Evolutionary conservation across 2,797 vertebrate genomes (phyloP).

Genomic region (Danio tinwini): DNA sequence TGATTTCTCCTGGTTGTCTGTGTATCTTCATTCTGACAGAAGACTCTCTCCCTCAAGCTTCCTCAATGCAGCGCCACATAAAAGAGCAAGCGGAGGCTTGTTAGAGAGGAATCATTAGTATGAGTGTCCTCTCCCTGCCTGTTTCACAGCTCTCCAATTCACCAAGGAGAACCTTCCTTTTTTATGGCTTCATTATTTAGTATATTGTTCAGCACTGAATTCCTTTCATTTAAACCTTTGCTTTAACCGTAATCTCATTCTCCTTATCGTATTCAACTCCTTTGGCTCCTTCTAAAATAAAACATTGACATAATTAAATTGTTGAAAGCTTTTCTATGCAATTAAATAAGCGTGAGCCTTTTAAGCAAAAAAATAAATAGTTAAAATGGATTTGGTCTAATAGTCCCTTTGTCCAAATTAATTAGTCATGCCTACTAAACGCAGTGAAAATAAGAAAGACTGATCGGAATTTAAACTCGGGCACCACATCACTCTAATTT

Average conservation of each 20-base stretch:
- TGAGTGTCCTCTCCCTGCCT: slow-evolving; percentile 20
- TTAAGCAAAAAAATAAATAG: neutral
- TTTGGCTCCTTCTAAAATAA: neutral
- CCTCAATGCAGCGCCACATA: slow-evolving; percentile 32
- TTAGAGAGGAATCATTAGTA: slow-evolving; percentile 46
- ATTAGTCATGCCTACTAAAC: neutral
- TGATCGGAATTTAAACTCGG: neutral
- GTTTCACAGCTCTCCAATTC: neutral
- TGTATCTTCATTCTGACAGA: slow-evolving; percentile 12
- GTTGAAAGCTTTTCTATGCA: neutral
- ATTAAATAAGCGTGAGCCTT: neutral
- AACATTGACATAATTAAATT: slow-evolving; percentile 20
- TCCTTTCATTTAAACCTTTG: slow-evolving; percentile 2
- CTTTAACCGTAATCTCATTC: slow-evolving; percentile 12
- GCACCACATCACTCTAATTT: neutral
- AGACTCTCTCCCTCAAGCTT: slow-evolving; percentile 29
- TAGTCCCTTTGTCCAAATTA: neutral
- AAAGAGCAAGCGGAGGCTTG: slow-evolving; percentile 35
- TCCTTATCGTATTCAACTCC: neutral
- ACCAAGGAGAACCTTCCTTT: neutral
- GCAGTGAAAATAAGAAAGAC: neutral
- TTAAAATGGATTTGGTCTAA: slow-evolving; percentile 5
- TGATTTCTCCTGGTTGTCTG: slow-evolving; percentile 1
- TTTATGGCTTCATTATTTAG: slow-evolving; percentile 19
- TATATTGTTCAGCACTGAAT: slow-evolving; percentile 1